phyloP scores from a whole-genome alignment of 2,888 invertebrate species.

The Tachystola acroxantha region DNA sequence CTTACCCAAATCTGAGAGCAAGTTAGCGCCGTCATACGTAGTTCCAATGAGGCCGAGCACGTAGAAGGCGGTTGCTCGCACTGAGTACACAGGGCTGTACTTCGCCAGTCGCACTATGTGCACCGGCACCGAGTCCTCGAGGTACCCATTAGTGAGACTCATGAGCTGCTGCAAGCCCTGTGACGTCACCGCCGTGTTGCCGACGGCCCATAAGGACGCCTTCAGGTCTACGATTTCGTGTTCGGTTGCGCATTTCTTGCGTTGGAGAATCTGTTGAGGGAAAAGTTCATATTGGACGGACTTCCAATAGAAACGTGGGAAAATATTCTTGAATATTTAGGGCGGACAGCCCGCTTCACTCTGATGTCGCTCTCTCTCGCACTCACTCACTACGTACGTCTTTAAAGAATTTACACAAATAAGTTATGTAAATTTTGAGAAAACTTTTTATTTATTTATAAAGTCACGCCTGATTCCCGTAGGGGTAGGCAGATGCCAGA shows the following conservation, averaged over 20 bases:
- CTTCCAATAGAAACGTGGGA: too few species aligned
- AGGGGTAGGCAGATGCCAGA: too few species aligned
- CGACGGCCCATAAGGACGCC: constrained; percentile 92
- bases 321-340: too few species aligned
- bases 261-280: constrained; percentile 46
- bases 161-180: constrained; percentile 87
- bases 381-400: too few species aligned
- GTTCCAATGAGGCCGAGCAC: constrained; percentile 91
- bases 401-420: too few species aligned
- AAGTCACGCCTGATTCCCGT: too few species aligned
- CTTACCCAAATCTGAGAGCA: constrained; percentile 83
- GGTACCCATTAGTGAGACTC: constrained; percentile 57
- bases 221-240: constrained; percentile 88
- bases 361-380: too few species aligned
- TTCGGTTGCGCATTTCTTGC: constrained; percentile 80
- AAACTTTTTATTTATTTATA: too few species aligned
- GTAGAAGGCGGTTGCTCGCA: constrained; percentile 94
- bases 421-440: too few species aligned
- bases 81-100: constrained; percentile 89
- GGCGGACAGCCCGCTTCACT: too few species aligned
- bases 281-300: too few species aligned
- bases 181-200: constrained; percentile 88
- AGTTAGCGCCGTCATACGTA: constrained; percentile 89
- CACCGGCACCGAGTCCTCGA: constrained; percentile 61
- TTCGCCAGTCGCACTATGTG: constrained; percentile 83